Evolutionary conservation across 2,888 invertebrate genomes (phyloP), one percentile per base, ranked within the genome.

Genomic region (Ophion costatus): DNA sequence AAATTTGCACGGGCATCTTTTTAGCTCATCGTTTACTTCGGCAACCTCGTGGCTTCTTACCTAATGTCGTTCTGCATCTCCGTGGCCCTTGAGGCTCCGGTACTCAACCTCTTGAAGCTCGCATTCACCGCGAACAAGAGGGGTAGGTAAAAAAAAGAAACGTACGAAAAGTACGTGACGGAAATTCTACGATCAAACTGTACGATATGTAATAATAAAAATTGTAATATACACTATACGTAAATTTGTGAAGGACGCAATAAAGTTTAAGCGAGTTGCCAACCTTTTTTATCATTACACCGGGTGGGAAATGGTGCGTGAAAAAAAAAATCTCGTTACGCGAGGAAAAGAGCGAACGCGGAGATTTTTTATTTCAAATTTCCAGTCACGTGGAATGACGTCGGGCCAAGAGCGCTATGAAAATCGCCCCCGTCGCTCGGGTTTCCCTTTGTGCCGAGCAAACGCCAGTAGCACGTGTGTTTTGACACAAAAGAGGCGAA

Each of bases 11-110:
- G 61, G 38, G 33, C 6, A 20, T 51, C 42, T 76, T 17, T 80
- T 89, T 86, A 95, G 96, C 90, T 96, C 83, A 95, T 95, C 83
- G 94, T 96, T 86, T 97, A 96, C 93, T 95, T 96, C 84, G 98
- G 98, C 10, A 98, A 97, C 91, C 95, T 97, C 29, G 96, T 97
- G 45, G 95, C 97, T 87, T 97, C 98, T 4, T 97, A 97, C 93
- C 91, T 96, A 77, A 94, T 95, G 56, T 97, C 97, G 0, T 97
- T 97, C 92, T 95, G 96, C 88, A 96, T 98, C 85, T 97, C 97
- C 11, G 94, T 97, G 89, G 95, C 96, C 1, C 96, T 97, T 90
- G 98, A 98, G 92, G 97, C 97, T n/a, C 98, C 98, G 0, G 95
- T 97, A 70, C 97, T 98, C 67, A 95, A 96, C 90, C 94, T 98